A percentile compares a stretch with the other conserved stretches of the same genome.
Evolutionary conservation across 1,140 invertebrate species (phyloP).

Genomic region (Heterodera schachtii): DNA sequence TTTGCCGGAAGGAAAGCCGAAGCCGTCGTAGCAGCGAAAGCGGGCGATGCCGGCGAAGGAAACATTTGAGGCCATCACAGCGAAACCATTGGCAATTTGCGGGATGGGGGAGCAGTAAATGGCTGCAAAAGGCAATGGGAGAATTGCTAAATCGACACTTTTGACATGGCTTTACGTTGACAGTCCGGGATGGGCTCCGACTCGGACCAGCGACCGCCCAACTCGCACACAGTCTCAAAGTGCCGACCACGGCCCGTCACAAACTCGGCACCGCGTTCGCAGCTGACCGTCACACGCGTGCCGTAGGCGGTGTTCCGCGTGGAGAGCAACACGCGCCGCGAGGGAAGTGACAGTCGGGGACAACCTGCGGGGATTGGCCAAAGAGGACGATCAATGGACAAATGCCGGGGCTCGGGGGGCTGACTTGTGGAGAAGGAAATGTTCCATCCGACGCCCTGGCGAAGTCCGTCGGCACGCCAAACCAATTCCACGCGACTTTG

Average conservation of each 20-base stretch:
- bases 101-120: slow-evolving; percentile 95
- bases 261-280: slow-evolving; percentile 90
- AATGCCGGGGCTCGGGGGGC: neutral
- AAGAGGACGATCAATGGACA: neutral
- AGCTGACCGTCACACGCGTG: slow-evolving; percentile 84
- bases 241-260: slow-evolving; percentile 71
- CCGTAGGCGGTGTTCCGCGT: slow-evolving; percentile 88
- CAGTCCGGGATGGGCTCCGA: slow-evolving; percentile 83
- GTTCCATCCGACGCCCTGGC: slow-evolving; percentile 81
- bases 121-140: slow-evolving; percentile 70
- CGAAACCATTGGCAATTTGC: slow-evolving; percentile 95
- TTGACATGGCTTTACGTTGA: slow-evolving; percentile 73
- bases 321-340: slow-evolving; percentile 75
- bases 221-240: slow-evolving; percentile 73
- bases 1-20: slow-evolving; percentile 83
- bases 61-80: slow-evolving; percentile 89
- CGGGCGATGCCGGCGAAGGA: slow-evolving; percentile 88
- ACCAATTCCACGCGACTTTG: slow-evolving; percentile 86
- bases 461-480: slow-evolving; percentile 84
- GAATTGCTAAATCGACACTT: no score
- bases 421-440: slow-evolving; percentile 86
- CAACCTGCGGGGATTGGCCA: slow-evolving; percentile 75
- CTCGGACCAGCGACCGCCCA: slow-evolving; percentile 88
- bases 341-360: slow-evolving; percentile 79
- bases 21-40: slow-evolving; percentile 94